phyloP scores from a whole-genome alignment of 2,113 vertebrate species.

The Hoplias malabaricus region DNA sequence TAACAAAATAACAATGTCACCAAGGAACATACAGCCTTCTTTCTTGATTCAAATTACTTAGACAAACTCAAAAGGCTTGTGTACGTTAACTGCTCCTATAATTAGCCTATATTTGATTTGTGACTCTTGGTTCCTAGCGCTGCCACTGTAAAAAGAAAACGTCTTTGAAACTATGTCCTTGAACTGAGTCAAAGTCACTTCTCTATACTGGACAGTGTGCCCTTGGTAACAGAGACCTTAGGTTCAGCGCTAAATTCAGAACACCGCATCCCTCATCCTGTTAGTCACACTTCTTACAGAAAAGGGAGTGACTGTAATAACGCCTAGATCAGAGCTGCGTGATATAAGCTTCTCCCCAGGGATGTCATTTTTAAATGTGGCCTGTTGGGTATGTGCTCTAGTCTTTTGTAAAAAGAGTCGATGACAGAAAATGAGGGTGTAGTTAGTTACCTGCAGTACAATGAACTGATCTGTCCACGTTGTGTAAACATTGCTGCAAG shows the following conservation, averaged over 20 bases:
- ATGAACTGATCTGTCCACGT: background rate
- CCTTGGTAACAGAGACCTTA: background rate
- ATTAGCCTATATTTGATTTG: no score
- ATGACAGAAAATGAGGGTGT: background rate
- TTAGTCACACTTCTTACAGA: background rate
- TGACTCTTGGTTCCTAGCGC: no score
- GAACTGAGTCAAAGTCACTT: background rate
- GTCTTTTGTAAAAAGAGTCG: background rate
- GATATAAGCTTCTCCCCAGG: background rate
- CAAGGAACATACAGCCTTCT: no score
- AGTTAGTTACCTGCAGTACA: background rate
- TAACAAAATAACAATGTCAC: no score
- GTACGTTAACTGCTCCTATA: no score
- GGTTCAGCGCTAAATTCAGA: background rate
- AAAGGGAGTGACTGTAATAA: background rate
- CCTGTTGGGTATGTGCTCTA: background rate
- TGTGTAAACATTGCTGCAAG: no score
- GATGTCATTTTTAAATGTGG: background rate
- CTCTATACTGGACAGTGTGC: background rate
- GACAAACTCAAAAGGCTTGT: no score
- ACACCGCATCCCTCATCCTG: background rate
- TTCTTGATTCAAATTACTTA: no score
- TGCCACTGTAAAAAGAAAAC: no score
- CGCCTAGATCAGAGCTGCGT: background rate
- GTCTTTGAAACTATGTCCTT: background rate